phyloP scores from a whole-genome alignment of 1,140 invertebrate genomes.

The Cyclargus thomasi region DNA sequence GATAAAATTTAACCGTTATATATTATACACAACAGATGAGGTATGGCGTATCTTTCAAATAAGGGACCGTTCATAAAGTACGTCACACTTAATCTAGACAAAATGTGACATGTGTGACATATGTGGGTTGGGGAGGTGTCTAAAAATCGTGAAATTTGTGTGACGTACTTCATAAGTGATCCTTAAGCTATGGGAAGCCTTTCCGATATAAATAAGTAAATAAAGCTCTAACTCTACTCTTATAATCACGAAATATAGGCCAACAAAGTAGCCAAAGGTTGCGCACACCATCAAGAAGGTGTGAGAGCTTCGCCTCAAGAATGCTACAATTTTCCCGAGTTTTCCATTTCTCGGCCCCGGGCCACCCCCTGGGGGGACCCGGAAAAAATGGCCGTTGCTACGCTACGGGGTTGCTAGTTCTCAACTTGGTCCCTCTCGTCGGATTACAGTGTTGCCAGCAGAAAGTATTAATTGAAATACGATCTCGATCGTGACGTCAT shows the following conservation, averaged over 20 bases:
- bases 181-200: too few relatives aligned
- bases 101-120: too few relatives aligned
- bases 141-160: too few relatives aligned
- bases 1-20: too few relatives aligned
- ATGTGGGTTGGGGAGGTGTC: too few relatives aligned
- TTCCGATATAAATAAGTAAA: too few relatives aligned
- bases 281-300: slow-evolving; percentile 56
- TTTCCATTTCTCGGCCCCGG: slow-evolving; percentile 67
- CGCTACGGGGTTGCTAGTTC: slow-evolving; percentile 32
- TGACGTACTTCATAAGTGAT: too few relatives aligned
- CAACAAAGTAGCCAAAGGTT: slow-evolving; percentile 39
- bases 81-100: too few relatives aligned
- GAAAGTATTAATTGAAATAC: background rate
- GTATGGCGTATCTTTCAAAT: too few relatives aligned
- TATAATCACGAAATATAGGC: slow-evolving; percentile 9
- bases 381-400: slow-evolving; percentile 58
- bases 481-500: background rate
- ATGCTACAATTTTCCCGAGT: slow-evolving; percentile 75
- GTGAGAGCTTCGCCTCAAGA: slow-evolving; percentile 72
- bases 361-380: slow-evolving; percentile 38
- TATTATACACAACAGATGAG: too few relatives aligned
- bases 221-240: background rate
- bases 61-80: too few relatives aligned
- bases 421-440: background rate
- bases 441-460: background rate